Base-by-base conservation (phyloP, 2,113 vertebrate genomes). In the Siniperca knerii region DNA sequence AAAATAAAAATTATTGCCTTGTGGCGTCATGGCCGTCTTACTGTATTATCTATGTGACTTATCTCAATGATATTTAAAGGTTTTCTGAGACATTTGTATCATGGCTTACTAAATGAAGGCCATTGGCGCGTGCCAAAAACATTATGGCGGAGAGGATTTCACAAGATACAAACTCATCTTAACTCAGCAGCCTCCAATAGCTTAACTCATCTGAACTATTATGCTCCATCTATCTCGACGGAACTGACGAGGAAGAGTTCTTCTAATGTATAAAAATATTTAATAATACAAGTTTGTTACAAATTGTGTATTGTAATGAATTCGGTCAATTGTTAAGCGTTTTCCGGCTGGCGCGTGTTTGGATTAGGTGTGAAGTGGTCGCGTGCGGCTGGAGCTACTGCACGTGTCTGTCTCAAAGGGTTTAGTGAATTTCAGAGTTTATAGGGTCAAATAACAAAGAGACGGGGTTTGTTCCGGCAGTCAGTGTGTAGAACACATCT, bases 301-400 rank as follows among this genome's bases (percentile, higher is more conserved):
- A 65, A 1, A 1, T 3, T 58, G 54, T 46, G 67, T 12, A 50
- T 37, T 4, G 25, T 33, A 5, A 33, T 42, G 2, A 18, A 52
- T 55, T 25, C 15, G 29, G 10, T 58, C 15, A 25, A 2, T 20
- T 84, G 69, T 66, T 40, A 33, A 11, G 16, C 15, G 9, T 44
- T 54, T 62, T n/a, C 23, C 20, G 20, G 33, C 10, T 33, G 60
- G 40, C 33, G 72, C 44, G 50, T 44, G 25, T 48, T 6, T 33
- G 33, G 4, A 58, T 46, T 0, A 29, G 50, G 77, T 77, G 77
- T 69, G 78, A 81, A 50, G 54, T n/a, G 78, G 68, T 81, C 86
- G 42, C 78, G 77, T 84, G 86, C 62, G 35, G 67, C 77, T 6
- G 18, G 48, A 66, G 72, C 48, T 40, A 52, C 50, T 3, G 46